Base-by-base conservation (phyloP, 2,888 invertebrate species). In the Melieria picta region DNA sequence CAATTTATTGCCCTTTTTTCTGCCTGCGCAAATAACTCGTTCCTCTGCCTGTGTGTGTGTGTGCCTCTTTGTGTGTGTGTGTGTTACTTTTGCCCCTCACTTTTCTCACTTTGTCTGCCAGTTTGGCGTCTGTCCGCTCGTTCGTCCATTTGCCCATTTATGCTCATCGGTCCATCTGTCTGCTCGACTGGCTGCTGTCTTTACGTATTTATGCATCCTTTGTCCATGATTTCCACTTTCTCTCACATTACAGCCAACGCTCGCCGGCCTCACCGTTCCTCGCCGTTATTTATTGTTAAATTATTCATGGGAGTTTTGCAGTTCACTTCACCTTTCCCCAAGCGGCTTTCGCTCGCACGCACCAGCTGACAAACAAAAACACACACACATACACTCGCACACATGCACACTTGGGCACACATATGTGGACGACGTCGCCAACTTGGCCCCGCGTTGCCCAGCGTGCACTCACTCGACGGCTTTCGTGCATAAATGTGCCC, bases 221-320 rank as follows among this genome's bases (percentile, higher is more conserved):
- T 13, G 48, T 50, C 10, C 46, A 48, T 67, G 48, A 57, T 50
- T 47, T 10, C 66, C 55, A 13, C 45, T 48, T 58, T 67, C 48
- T 46, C 45, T 60, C 43, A 30, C 30, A 30, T 30, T 30, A 30
- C 30, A 2, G 30, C 30, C 30, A 30, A 30, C 30, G 30, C 3
- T 30, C 30, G 30, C 30, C 30, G 30, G 30, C 16, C 1, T 16
- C 16, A 30, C 30, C 2, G 30, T 57, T 30, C 30, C 30, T 30
- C 30, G 30, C 3, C 45, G 43, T 72, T 62, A 56, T 69, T 65
- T 65, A 65, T 71, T 55, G 65, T 61, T 62, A 81, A 81, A 82
- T 82, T 81, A 81, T 81, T 81, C 81, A 81, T 81, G 82, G 79
- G 81, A 81, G 81, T 81, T 81, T 81, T 81, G 80, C 81, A 82